Conservation (phyloP, 2,888 invertebrate species). For the Drosophila parthenogenetica region DNA sequence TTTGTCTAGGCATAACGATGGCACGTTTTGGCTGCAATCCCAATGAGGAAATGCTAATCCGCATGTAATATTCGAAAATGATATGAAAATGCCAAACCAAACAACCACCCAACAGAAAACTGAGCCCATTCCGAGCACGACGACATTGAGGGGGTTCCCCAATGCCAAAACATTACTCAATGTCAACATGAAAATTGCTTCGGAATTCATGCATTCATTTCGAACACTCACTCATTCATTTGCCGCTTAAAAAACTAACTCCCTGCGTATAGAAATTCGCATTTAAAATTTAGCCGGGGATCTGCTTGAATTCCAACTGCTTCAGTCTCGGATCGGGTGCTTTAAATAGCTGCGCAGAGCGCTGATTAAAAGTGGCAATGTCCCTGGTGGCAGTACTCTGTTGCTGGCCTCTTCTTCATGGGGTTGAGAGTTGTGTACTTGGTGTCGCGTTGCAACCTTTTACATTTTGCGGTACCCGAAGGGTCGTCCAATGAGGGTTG, state of each 20-base stretch:
- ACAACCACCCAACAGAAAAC: slow-evolving; percentile 71
- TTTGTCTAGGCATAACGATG: slow-evolving; percentile 46
- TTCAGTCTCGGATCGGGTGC: slow-evolving; percentile 25
- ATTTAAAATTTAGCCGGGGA: slow-evolving; percentile 54
- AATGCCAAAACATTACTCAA: slow-evolving; percentile 75
- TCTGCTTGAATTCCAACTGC: slow-evolving; percentile 31
- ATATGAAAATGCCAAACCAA: slow-evolving; percentile 79
- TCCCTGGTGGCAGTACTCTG: slow-evolving; percentile 12
- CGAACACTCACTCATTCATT: slow-evolving; percentile 37
- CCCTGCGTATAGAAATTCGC: slow-evolving; percentile 70
- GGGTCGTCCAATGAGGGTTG: slow-evolving; percentile 50
- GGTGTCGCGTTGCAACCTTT: slow-evolving; percentile 74
- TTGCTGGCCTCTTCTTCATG: slow-evolving; percentile 16
- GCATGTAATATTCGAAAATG: slow-evolving; percentile 82
- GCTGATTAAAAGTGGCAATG: slow-evolving; percentile 79
- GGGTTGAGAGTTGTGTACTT: slow-evolving; percentile 53
- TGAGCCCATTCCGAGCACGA: slow-evolving; percentile 11
- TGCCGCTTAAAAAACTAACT: slow-evolving; percentile 64
- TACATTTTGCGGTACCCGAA: slow-evolving; percentile 48
- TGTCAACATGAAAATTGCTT: slow-evolving; percentile 81
- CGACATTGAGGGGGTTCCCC: slow-evolving; percentile 17
- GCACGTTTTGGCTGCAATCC: slow-evolving; percentile 77
- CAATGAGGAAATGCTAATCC: slow-evolving; percentile 81
- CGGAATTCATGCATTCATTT: slow-evolving; percentile 80
- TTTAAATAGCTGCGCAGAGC: slow-evolving; percentile 73